A percentile compares a stretch with the other conserved stretches of the same genome.
Conservation (phyloP, 1,140 invertebrate genomes). For the Catajapyx aquilonaris region DNA sequence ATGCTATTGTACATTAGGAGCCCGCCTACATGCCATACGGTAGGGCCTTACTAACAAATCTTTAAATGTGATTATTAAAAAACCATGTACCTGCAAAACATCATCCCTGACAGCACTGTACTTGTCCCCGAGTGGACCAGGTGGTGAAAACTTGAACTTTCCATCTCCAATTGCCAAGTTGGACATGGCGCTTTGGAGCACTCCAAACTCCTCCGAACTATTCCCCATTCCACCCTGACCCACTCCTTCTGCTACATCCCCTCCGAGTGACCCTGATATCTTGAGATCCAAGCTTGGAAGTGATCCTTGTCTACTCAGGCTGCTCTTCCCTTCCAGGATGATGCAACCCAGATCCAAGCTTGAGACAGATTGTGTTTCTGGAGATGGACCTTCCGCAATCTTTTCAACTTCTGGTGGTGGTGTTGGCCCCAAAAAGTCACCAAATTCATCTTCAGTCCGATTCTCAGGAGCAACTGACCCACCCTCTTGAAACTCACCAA, state of each 20-base stretch:
- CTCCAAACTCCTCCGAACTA: neutral
- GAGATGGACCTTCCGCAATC: conserved; percentile 9
- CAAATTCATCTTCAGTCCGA: conserved; percentile 16
- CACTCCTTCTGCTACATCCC: conserved; percentile 19
- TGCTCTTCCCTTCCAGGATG: conserved; percentile 12
- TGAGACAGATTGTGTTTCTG: conserved; percentile 22
- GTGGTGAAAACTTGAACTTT: neutral
- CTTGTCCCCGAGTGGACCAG: neutral
- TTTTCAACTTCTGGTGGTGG: conserved; percentile 1
- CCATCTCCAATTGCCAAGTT: no score
- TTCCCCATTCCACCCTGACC: neutral
- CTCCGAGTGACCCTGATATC: conserved; percentile 17
- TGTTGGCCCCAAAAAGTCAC: conserved; percentile 15
- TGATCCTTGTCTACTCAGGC: conserved; percentile 24
- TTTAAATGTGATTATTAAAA: no score
- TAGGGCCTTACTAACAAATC: no score
- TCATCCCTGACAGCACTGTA: neutral
- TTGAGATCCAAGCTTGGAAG: conserved; percentile 28
- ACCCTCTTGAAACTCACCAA: conserved; percentile 13
- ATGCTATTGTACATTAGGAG: no score
- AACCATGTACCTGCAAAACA: neutral
- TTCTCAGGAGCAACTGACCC: neutral
- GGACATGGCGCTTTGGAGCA: no score
- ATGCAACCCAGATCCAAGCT: conserved; percentile 23
- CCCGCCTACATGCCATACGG: no score